These are phyloP conservation scores for Coendou prehensilis DNA, from an alignment of 2,797 vertebrate genomes.

Conservation along the genomic window DNA sequence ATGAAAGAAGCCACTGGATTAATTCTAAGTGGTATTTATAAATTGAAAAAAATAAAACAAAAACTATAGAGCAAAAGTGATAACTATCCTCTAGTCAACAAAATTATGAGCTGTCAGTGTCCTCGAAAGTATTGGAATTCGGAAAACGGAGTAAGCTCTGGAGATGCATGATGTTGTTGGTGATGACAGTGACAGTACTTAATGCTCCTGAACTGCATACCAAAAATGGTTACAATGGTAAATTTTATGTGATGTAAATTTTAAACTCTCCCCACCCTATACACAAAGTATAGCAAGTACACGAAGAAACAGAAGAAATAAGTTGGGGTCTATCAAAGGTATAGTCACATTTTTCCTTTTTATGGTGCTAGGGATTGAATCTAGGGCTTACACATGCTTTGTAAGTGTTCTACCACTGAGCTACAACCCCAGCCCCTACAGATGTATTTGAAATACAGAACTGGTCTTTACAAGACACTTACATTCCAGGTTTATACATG, in stretches of 20 bases:
- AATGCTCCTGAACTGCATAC: background rate
- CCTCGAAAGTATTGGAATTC: slow-evolving; percentile 46
- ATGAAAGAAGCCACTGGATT: background rate
- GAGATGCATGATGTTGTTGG: background rate
- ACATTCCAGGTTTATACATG: background rate
- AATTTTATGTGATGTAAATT: slow-evolving; percentile 1
- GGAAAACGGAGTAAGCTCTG: background rate
- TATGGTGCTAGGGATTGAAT: background rate
- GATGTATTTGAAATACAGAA: slow-evolving; percentile 32
- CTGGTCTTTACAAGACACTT: background rate
- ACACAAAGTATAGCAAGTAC: background rate
- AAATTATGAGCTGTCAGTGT: slow-evolving; percentile 54
- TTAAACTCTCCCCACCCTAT: background rate
- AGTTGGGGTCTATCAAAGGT: background rate
- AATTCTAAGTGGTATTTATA: slow-evolving; percentile 49
- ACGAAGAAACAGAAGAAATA: slow-evolving; percentile 40
- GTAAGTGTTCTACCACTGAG: background rate
- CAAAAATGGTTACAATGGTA: slow-evolving; percentile 31
- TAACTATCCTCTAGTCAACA: slow-evolving; percentile 17
- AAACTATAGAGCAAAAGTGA: slow-evolving; percentile 27
- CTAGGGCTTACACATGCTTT: background rate
- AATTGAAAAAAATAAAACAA: slow-evolving; percentile 60
- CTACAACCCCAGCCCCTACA: background rate
- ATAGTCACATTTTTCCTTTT: background rate
- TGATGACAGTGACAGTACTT: background rate